Evolutionary conservation across 2,113 vertebrate genomes (phyloP).

Genomic region (Patagioenas fasciata): DNA sequence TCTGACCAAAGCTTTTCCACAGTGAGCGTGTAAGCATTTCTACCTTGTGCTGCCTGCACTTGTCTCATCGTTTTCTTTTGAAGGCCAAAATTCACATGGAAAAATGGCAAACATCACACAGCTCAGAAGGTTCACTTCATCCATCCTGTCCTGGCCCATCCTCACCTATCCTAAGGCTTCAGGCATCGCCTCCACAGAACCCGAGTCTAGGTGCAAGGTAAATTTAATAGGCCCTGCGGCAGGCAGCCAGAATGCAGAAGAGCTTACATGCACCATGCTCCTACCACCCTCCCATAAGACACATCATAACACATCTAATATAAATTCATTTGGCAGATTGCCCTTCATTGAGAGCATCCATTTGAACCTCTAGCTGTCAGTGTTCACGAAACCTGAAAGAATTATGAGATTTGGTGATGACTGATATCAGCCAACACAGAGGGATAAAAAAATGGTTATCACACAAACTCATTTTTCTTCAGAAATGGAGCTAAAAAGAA

Average conservation of each 20-base stretch:
- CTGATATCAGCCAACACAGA: background rate
- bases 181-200: background rate
- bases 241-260: background rate
- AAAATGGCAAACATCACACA: fast-evolving
- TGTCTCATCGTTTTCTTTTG: background rate
- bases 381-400: fast-evolving
- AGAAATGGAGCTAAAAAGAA: background rate
- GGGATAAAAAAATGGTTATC: background rate
- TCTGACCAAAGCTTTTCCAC: background rate
- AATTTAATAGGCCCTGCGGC: background rate
- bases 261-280: background rate
- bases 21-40: background rate
- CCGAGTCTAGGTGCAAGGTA: fast-evolving
- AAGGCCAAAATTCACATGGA: background rate
- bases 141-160: background rate
- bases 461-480: background rate
- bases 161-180: background rate
- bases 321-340: background rate
- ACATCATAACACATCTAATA: background rate
- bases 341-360: background rate
- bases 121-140: background rate
- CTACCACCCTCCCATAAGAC: background rate
- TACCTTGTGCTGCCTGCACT: background rate
- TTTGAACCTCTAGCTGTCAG: background rate
- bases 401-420: background rate